Evolutionary conservation across 2,888 invertebrate genomes (phyloP), one percentile per base, ranked within the genome.

Genomic region (Nymphalis polychloros): DNA sequence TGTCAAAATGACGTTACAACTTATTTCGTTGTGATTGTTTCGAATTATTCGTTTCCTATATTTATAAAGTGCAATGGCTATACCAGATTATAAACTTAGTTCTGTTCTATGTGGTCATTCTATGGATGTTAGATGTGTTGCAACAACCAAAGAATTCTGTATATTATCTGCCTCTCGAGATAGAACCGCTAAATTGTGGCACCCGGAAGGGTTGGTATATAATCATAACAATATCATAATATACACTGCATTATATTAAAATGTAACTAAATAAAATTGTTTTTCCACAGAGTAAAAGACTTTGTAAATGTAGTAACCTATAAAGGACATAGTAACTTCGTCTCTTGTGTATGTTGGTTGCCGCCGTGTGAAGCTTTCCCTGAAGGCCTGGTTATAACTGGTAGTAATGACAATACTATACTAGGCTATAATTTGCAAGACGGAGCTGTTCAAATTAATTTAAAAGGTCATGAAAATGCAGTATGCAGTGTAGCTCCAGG

Each of bases 101-200:
- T 94, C 95, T 81, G 94, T 95, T 75, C 89, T 98, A 64, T 88
- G 91, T 75, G 97, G 97, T 0, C 98, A 98, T 87, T 95, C 96
- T 57, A 93, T 96, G 83, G 98, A 98, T 85, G 97, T 98, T 23
- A 94, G 98, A 77, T 94, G 96, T 67, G 94, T 98, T 23, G 94
- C 94, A 64, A 93, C 93, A 16, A 90, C 93, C 8, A 89, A 93
- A 71, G 95, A 95, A 75, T 95, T 95, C 79, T 94, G 94, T 73
- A 95, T 98, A 78, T 90, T 98, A 55, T 98, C 98, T 8, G 97
- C 96, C 31, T 98, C 98, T 6, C 94, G 98, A 78, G 98, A 98
- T 87, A 95, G 95, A 85, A 97, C 97, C 19, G 95, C 97, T 1
- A 96, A 96, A 88, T 90, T 97, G 50, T 98, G 98, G 98, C 95